phyloP scores from a whole-genome alignment of 1,140 invertebrate species.

The Ostrea denselamellosa region DNA sequence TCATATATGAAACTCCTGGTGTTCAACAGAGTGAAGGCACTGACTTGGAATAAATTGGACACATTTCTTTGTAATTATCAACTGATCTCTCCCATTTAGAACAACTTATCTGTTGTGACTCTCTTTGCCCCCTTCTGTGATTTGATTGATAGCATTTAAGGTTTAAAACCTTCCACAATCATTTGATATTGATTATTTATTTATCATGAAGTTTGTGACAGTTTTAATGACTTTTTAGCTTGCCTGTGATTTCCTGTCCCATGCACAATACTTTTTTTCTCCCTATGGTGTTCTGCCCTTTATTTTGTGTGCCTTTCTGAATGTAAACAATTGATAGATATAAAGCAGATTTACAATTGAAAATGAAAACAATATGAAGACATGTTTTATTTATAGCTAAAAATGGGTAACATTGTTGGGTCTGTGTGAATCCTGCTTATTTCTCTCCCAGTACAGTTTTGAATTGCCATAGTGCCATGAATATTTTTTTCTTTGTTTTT shows the following conservation, averaged over 20 bases:
- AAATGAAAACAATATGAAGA: no score
- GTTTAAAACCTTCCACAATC: conserved; percentile 1
- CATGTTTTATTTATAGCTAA: no score
- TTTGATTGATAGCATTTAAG: conserved; percentile 35
- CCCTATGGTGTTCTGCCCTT: no score
- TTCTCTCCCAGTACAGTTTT: not conserved
- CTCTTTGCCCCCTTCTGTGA: not conserved
- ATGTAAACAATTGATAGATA: no score
- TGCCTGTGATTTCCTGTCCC: not conserved
- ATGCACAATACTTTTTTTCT: not conserved
- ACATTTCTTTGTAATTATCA: not conserved
- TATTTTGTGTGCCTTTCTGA: no score
- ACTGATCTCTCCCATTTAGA: not conserved
- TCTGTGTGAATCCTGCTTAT: no score
- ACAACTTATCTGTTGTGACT: conserved; percentile 23
- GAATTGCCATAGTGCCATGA: not conserved
- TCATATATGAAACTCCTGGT: not conserved
- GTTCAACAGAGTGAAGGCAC: not conserved
- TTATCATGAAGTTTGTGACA: not conserved
- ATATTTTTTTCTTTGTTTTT: not conserved
- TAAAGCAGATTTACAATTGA: no score
- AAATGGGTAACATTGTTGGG: no score
- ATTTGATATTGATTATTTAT: not conserved
- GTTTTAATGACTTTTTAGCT: not conserved
- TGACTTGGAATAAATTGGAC: not conserved